Conservation (phyloP, 1,140 invertebrate species). For the Tribolium madens region DNA sequence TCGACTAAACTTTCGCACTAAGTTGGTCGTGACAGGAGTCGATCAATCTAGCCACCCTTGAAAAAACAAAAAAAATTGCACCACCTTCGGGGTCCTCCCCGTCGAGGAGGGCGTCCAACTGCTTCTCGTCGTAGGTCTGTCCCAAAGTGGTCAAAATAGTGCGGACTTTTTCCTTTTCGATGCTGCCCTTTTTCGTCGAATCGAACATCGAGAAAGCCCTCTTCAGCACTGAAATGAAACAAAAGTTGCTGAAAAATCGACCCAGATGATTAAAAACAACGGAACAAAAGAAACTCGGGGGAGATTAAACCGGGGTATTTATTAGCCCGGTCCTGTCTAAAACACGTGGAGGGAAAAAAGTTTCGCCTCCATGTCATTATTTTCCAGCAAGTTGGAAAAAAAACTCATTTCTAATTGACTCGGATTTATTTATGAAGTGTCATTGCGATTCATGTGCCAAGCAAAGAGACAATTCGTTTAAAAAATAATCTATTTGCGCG, state of each 20-base stretch:
- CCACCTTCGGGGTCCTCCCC: slow-evolving; percentile 77
- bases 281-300: too few species aligned
- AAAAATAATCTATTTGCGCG: not conserved
- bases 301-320: too few species aligned
- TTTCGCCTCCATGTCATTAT: not conserved
- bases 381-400: too few species aligned
- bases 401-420: not conserved
- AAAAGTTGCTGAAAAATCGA: not conserved
- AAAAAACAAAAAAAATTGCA: not conserved
- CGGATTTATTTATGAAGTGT: not conserved
- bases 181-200: slow-evolving; percentile 77
- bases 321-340: too few species aligned
- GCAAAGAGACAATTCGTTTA: not conserved
- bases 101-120: slow-evolving; percentile 76
- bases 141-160: slow-evolving; percentile 83
- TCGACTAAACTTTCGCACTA: not conserved
- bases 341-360: not conserved
- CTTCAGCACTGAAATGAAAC: slow-evolving; percentile 71
- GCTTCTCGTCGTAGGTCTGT: slow-evolving; percentile 78
- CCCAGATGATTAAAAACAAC: too few species aligned
- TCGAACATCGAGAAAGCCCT: slow-evolving; percentile 85
- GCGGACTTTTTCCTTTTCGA: slow-evolving; percentile 80
- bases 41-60: not conserved
- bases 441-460: not conserved
- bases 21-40: not conserved